A percentile compares a stretch with the other conserved stretches of the same genome.
These are phyloP conservation scores for Bradysia coprophila DNA, from an alignment of 1,140 invertebrate genomes.

Conservation along the genomic window DNA sequence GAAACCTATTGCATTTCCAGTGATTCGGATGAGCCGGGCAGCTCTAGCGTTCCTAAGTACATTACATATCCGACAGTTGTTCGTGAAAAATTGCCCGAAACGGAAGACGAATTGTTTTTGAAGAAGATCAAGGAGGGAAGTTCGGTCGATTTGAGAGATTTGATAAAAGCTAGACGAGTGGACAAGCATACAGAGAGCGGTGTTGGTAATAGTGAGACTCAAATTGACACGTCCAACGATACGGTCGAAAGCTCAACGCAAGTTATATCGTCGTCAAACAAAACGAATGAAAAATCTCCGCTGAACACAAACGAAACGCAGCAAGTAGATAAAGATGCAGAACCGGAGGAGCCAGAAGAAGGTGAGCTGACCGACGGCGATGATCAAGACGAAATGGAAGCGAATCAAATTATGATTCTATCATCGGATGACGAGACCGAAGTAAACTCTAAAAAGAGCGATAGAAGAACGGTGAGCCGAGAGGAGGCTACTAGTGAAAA, in stretches of 20 bases:
- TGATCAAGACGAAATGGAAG: neutral
- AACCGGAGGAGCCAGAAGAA: conserved; percentile 12
- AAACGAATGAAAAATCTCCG: conserved; percentile 10
- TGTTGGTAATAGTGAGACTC: neutral
- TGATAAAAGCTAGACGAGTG: neutral
- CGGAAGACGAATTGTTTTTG: neutral
- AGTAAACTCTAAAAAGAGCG: neutral
- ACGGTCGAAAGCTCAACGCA: neutral
- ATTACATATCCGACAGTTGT: neutral
- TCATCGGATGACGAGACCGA: conserved; percentile 3
- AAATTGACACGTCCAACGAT: neutral
- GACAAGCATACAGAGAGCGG: neutral
- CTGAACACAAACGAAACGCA: neutral
- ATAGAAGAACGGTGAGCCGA: too few relatives aligned
- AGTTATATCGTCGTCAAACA: neutral
- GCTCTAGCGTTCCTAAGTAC: neutral
- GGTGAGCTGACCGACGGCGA: too few relatives aligned
- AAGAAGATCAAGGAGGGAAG: neutral
- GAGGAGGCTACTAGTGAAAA: too few relatives aligned
- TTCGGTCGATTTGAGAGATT: neutral
- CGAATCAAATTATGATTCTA: conserved; percentile 13
- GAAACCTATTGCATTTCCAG: conserved; percentile 17
- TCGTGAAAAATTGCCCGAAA: neutral
- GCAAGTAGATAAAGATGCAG: conserved; percentile 15
- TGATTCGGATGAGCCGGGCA: conserved; percentile 8